Base-by-base conservation (phyloP, 2,113 vertebrate genomes). In the Stercorarius parasiticus region DNA sequence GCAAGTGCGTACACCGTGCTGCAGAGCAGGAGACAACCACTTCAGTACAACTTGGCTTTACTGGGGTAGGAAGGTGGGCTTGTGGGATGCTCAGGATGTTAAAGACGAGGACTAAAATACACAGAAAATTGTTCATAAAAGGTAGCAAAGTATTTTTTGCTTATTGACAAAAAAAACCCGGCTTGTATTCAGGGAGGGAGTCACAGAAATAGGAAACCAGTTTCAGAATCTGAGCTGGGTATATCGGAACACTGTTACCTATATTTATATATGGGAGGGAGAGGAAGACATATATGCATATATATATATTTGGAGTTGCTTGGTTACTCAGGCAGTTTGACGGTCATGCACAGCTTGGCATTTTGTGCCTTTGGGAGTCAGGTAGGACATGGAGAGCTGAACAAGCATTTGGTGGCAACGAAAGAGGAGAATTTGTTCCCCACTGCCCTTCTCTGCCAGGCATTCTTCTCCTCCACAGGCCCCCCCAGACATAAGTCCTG, bases 1-100 rank as follows among this genome's bases (percentile, higher is more conserved):
- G 5, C 10, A 3, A 82, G 70, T 2, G 27, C 10, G 2, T 5
- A 4, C 0, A 0, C 45, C 0, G 7, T 47, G 73, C 70, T 86
- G 86, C 93, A 30, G 73, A 65, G 65, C 36, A n/a, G 42, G 86
- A 66, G 50, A 45, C 36, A 45, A 53, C 3, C 43, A 2, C 38
- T 30, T 30, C 43, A 18, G 15, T 2, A 22, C 30, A 36, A 13
- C 86, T 52, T 55, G 61, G 38, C 40, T 69, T 32, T 52, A 30
- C 52, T 65, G 64, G 6, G 11, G 16, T 29, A 26, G 11, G 13
- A 40, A 20, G 40, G 56, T 18, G 15, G 34, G 66, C 36, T 66
- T 25, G 43, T 4, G 32, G 38, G 32, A 27, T 45, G 80, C n/a
- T 83, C 23, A 18, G 69, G 25, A 16, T 47, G 42, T 13, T 34